Evolutionary conservation across 2,797 vertebrate species (phyloP).

Genomic region (Rhinogobio ventralis): DNA sequence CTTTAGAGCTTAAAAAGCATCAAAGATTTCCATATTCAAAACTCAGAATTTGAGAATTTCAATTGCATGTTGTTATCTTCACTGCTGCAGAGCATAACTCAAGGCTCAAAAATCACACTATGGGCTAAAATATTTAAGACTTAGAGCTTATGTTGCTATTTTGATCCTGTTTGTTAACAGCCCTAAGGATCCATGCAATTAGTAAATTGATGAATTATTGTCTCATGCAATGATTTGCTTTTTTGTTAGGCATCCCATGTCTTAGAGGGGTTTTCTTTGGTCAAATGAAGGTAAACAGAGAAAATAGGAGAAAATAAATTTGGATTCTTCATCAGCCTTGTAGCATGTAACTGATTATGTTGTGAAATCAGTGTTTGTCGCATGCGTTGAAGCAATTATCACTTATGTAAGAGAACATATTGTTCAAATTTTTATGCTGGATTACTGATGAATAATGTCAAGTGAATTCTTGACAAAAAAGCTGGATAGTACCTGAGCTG

Average conservation of each 20-base stretch:
- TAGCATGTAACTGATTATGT: conserved; percentile 26
- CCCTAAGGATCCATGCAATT: conserved; percentile 13
- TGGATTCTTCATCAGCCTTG: background rate
- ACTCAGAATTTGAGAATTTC: background rate
- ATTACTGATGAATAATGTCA: background rate
- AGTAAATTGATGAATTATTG: background rate
- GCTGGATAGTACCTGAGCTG: background rate
- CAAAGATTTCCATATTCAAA: conserved; percentile 16
- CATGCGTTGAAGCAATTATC: conserved; percentile 37
- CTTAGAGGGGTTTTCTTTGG: background rate
- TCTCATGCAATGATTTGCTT: conserved; percentile 4
- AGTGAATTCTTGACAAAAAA: conserved; percentile 5
- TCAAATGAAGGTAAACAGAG: conserved; percentile 30
- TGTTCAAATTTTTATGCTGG: background rate
- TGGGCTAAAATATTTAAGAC: conserved; percentile 29
- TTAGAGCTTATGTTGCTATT: conserved; percentile 40
- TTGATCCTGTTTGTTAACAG: conserved; percentile 36
- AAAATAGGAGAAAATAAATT: conserved; percentile 1
- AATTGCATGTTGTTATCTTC: conserved; percentile 34
- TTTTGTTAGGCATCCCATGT: background rate
- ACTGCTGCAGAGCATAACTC: conserved; percentile 22
- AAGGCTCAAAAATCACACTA: conserved; percentile 34
- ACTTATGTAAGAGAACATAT: background rate
- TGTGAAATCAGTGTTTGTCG: conserved; percentile 31
- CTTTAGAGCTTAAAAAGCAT: conserved; percentile 16